These are phyloP conservation scores for Eledona agricola DNA, from an alignment of 2,888 invertebrate species.

Conservation along the genomic window DNA sequence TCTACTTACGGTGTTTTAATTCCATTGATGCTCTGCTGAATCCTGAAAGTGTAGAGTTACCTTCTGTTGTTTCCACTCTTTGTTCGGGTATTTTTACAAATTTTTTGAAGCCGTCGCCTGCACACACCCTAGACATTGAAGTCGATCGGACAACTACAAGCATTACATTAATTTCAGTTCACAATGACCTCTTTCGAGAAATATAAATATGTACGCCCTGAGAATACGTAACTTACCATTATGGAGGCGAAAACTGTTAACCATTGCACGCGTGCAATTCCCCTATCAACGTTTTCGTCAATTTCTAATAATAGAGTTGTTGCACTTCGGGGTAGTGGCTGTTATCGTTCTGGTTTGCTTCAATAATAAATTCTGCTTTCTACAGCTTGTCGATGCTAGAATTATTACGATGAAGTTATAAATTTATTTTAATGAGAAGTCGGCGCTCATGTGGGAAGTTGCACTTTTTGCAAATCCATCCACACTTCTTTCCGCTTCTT, in stretches of 20 bases:
- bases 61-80: constrained; percentile 2
- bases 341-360: background rate
- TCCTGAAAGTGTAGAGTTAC: background rate
- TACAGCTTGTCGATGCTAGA: constrained; percentile 5
- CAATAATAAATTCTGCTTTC: constrained; percentile 7
- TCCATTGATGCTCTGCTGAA: background rate
- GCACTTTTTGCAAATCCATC: background rate
- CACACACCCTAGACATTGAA: constrained; percentile 9
- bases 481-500: too few relatives aligned
- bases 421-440: constrained; percentile 9
- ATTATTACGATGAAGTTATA: constrained; percentile 9
- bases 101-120: background rate
- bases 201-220: background rate
- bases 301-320: constrained; percentile 1
- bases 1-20: constrained; percentile 3
- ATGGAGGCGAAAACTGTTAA: background rate
- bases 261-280: background rate
- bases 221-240: background rate
- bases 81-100: constrained; percentile 1
- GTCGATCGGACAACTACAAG: background rate
- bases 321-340: background rate
- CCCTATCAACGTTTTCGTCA: background rate
- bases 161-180: background rate
- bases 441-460: constrained; percentile 6
- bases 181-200: constrained; percentile 4